These are phyloP conservation scores for Ictalurus furcatus DNA, from an alignment of 2,113 vertebrate genomes.

Conservation along the genomic window DNA sequence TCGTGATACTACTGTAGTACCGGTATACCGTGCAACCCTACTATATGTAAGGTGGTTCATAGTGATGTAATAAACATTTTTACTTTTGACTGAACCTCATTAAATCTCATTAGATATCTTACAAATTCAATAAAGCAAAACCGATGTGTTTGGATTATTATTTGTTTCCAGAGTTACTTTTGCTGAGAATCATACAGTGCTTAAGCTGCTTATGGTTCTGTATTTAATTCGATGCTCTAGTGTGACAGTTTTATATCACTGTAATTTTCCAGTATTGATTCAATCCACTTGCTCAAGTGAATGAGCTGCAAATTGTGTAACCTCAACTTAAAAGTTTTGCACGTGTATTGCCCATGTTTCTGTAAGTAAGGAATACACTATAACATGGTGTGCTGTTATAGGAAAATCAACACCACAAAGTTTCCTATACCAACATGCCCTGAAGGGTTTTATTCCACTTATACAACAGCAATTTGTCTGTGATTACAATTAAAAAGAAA, in stretches of 20 bases:
- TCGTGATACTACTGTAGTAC: too few species aligned
- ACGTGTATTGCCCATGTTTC: not conserved
- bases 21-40: too few species aligned
- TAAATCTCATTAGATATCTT: not conserved
- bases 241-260: not conserved
- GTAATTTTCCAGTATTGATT: not conserved
- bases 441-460: not conserved
- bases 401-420: not conserved
- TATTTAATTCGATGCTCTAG: not conserved
- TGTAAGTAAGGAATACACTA: not conserved
- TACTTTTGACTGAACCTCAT: not conserved
- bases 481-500: not conserved
- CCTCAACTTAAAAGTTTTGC: too few species aligned
- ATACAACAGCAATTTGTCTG: not conserved
- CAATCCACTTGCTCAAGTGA: not conserved
- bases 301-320: too few species aligned
- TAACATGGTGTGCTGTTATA: not conserved
- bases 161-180: not conserved
- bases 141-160: not conserved
- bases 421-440: not conserved
- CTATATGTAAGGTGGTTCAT: too few species aligned
- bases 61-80: not conserved
- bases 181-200: not conserved
- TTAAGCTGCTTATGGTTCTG: not conserved
- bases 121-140: not conserved